Evolutionary conservation across 2,797 vertebrate genomes (phyloP).

Genomic region (Hypotaenidia philippensis): DNA sequence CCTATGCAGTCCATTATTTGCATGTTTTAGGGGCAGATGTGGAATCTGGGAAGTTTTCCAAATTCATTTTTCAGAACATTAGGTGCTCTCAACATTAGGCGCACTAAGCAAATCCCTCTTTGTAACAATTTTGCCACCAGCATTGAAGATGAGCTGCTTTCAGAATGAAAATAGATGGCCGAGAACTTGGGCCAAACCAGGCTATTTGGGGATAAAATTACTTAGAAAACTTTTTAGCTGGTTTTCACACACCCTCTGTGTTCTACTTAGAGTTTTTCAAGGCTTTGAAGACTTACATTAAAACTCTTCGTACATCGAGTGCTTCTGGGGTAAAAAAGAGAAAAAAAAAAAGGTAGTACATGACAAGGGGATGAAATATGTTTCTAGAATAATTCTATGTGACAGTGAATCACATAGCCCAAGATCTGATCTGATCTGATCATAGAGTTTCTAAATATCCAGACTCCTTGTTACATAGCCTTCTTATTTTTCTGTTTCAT

Average conservation of each 20-base stretch:
- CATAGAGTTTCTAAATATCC: not conserved
- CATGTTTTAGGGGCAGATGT: constrained; percentile 61
- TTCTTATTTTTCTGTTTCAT: not conserved
- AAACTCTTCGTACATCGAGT: not conserved
- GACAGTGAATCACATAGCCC: not conserved
- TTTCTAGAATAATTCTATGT: not conserved
- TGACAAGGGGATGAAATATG: not conserved
- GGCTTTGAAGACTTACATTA: not conserved
- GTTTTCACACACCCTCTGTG: not conserved
- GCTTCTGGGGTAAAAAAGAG: not conserved
- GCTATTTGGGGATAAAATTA: constrained; percentile 32
- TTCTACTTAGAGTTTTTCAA: not conserved
- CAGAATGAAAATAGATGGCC: constrained; percentile 41
- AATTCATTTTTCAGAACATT: constrained; percentile 74
- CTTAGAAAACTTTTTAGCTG: not conserved
- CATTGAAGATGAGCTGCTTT: constrained; percentile 27
- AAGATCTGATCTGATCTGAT: not conserved
- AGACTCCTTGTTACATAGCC: not conserved
- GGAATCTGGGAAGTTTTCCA: constrained; percentile 72
- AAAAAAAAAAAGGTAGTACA: not conserved
- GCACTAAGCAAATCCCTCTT: constrained; percentile 47
- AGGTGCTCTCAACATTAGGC: constrained; percentile 56
- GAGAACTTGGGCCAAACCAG: constrained; percentile 36
- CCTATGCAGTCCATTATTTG: not conserved
- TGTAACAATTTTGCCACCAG: constrained; percentile 61